phyloP scores from a whole-genome alignment of 2,113 vertebrate genomes.

The Callorhinus ursinus region DNA sequence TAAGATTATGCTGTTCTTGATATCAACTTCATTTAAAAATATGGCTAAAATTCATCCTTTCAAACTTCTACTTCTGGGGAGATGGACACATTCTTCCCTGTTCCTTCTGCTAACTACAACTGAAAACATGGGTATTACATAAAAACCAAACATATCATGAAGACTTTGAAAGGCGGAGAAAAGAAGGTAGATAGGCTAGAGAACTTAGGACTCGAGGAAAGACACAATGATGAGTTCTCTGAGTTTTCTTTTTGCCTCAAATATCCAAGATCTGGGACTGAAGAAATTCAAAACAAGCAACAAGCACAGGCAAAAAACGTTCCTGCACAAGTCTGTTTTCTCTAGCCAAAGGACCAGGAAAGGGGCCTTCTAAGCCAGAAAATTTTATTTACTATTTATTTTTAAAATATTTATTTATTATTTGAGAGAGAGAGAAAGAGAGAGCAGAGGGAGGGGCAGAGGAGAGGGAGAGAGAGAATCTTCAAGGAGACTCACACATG shows the following conservation, averaged over 20 bases:
- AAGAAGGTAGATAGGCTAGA: neutral
- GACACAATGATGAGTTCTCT: neutral
- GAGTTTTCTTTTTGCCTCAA: neutral
- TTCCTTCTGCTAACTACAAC: neutral
- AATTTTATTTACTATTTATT: neutral
- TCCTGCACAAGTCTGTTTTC: neutral
- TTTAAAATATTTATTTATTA: neutral
- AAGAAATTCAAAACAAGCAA: neutral
- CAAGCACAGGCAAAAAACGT: neutral
- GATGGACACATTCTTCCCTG: neutral
- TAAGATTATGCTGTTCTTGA: conserved; percentile 37
- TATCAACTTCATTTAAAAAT: conserved; percentile 9
- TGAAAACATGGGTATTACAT: neutral
- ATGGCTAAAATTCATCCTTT: conserved; percentile 42
- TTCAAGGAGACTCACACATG: neutral
- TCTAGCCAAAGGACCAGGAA: neutral
- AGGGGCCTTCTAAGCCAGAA: neutral
- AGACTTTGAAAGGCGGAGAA: neutral
- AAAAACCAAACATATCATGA: neutral
- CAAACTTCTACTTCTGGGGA: conserved; percentile 28
- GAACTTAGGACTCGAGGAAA: neutral
- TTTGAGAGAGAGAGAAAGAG: neutral
- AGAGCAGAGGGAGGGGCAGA: neutral
- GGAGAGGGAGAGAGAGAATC: neutral
- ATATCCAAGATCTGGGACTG: neutral